Evolutionary conservation across 2,113 vertebrate species (phyloP), one percentile per base, ranked within the genome.

Genomic region (Chamaetylas fuelleborni): DNA sequence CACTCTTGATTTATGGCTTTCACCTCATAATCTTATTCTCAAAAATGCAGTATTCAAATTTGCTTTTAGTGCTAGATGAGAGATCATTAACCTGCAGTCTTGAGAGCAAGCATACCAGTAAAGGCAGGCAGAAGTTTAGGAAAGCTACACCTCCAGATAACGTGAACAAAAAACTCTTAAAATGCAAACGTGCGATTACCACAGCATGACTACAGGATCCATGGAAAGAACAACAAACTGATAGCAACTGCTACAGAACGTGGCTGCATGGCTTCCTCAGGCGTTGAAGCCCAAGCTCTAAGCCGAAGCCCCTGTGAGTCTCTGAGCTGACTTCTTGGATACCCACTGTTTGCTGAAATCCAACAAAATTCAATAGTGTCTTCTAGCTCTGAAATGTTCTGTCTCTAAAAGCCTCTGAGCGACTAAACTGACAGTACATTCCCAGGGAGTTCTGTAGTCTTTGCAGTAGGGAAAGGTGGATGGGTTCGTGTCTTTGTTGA

Each of bases 321-420:
- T 61, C 62, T 1, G 28, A 40, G 45, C 45, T 14, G 14, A 3
- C 19, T 7, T 26, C 47, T 48, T 13, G 2, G 29, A 5, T 11
- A 6, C 1, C 13, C 29, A 31, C 40, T 2, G 5, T 12, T 34
- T n/a, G 5, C 33, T 22, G 15, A 12, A 3, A 1, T 54, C 50
- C 36, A 2, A 0, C 2, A 56, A 11, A 23, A n/a, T 6, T 40
- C 8, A 14, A 0, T 0, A 2, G 10, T 1, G 20, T 8, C 38
- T 67, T 14, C 17, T 3, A 1, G 25, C 7, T 14, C 17, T 10
- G 25, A 13, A 22, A 42, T 0, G 42, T 3, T 14, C 1, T 8
- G 9, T 45, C n/a, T 5, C 19, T 6, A 8, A 24, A 19, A 36
- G 51, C 8, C 36, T n/a, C 36, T 31, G 13, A 5, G 1, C 12